Conservation (phyloP, 2,888 invertebrate genomes). For the Leptopilina myrica region DNA sequence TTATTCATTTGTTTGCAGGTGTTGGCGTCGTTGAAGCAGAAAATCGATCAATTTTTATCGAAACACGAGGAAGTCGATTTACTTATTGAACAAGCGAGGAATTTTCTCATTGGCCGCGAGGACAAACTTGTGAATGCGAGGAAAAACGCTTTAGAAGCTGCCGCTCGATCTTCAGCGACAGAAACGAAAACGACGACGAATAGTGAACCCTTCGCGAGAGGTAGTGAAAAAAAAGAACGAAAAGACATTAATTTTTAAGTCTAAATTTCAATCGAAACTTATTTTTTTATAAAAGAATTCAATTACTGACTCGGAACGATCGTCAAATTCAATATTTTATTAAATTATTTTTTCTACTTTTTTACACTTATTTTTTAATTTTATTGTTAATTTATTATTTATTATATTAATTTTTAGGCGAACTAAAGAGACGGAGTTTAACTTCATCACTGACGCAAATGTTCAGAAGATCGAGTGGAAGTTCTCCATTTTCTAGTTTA, state of each 20-base stretch:
- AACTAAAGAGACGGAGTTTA: conserved; percentile 86
- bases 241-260: neutral
- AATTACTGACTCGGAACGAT: no score
- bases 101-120: conserved; percentile 88
- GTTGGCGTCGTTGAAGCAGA: conserved; percentile 88
- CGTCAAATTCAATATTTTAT: no score
- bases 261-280: no score
- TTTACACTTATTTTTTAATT: no score
- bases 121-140: conserved; percentile 85
- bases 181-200: conserved; percentile 61
- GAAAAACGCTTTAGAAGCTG: conserved; percentile 80
- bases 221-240: conserved; percentile 59
- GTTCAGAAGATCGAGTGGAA: conserved; percentile 82
- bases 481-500: conserved; percentile 71
- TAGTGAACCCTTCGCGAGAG: conserved; percentile 72
- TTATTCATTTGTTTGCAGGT: conserved; percentile 78
- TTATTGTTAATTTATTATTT: no score
- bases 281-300: no score
- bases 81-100: conserved; percentile 85
- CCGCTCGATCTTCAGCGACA: conserved; percentile 67
- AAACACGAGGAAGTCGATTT: conserved; percentile 81
- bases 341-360: no score
- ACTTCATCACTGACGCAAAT: conserved; percentile 87
- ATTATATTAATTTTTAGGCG: conserved; percentile 72
- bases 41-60: conserved; percentile 88